Evolutionary conservation across 2,797 vertebrate genomes (phyloP).

Genomic region (Acanthis flammea): DNA sequence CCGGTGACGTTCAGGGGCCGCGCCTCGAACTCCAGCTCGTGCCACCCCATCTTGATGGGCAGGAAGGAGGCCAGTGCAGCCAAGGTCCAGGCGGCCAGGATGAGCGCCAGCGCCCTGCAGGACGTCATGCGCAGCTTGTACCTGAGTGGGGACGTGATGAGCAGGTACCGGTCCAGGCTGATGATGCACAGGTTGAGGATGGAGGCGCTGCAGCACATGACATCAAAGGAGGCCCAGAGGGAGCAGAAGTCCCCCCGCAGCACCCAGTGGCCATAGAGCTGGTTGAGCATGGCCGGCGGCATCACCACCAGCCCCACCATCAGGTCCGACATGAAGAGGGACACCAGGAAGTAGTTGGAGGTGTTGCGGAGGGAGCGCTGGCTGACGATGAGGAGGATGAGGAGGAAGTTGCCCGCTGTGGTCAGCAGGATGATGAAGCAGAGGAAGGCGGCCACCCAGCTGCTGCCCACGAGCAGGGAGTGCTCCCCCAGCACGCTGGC

Average conservation of each 20-base stretch:
- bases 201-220: constrained; percentile 98
- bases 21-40: constrained; percentile 77
- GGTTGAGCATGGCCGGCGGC: constrained; percentile 96
- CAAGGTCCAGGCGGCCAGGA: constrained; percentile 89
- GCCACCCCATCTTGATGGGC: constrained; percentile 96
- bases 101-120: constrained; percentile 83
- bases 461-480: constrained; percentile 70
- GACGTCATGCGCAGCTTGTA: constrained; percentile 96
- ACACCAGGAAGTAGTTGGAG: constrained; percentile 96
- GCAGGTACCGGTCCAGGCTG: constrained; percentile 95
- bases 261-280: constrained; percentile 91
- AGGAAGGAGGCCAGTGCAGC: constrained; percentile 91
- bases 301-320: constrained; percentile 98
- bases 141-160: constrained; percentile 92
- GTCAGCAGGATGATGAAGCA: constrained; percentile 90
- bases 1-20: constrained; percentile 57
- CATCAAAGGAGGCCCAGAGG: constrained; percentile 93
- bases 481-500: constrained; percentile 34
- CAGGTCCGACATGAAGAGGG: constrained; percentile 93
- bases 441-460: constrained; percentile 88
- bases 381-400: constrained; percentile 89
- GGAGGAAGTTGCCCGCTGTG: constrained; percentile 84
- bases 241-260: constrained; percentile 87
- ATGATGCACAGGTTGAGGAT: constrained; percentile 97
- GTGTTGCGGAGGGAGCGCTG: constrained; percentile 94